These are phyloP conservation scores for Phalacrocorax pelagicus DNA, from an alignment of 2,113 vertebrate genomes.

Conservation along the genomic window DNA sequence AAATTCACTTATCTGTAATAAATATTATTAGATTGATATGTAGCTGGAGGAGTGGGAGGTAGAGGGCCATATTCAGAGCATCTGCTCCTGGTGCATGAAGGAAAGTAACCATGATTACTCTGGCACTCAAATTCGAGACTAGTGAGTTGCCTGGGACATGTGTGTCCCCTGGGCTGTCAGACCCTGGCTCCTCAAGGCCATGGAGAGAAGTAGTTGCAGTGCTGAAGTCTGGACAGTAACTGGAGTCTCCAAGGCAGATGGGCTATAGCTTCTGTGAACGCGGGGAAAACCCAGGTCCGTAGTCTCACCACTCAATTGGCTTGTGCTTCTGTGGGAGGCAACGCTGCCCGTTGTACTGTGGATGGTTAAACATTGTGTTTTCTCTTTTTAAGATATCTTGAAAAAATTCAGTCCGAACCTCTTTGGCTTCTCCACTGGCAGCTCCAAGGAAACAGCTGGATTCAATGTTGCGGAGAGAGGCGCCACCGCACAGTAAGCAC, in stretches of 20 bases:
- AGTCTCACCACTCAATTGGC: neutral
- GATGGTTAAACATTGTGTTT: neutral
- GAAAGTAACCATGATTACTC: neutral
- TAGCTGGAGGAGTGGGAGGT: neutral
- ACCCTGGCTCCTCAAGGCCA: neutral
- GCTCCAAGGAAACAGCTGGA: slow-evolving; percentile 56
- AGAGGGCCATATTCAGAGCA: neutral
- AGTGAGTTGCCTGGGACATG: neutral
- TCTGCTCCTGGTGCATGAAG: neutral
- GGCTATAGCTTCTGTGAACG: neutral
- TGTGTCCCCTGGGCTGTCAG: neutral
- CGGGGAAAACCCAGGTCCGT: neutral
- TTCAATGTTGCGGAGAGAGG: slow-evolving; percentile 84
- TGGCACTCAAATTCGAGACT: neutral
- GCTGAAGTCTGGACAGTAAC: neutral
- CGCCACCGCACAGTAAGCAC: slow-evolving; percentile 81
- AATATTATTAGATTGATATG: neutral
- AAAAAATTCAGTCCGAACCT: slow-evolving; percentile 88
- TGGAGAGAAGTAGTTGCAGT: neutral
- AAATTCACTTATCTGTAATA: neutral
- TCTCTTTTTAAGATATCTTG: slow-evolving; percentile 84
- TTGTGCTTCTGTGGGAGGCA: neutral
- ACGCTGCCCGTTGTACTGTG: accelerated
- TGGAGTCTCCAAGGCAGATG: neutral
- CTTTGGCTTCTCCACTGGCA: slow-evolving; percentile 82